Evolutionary conservation across 1,140 invertebrate species (phyloP).

Genomic region (Drosophila ercepeae): DNA sequence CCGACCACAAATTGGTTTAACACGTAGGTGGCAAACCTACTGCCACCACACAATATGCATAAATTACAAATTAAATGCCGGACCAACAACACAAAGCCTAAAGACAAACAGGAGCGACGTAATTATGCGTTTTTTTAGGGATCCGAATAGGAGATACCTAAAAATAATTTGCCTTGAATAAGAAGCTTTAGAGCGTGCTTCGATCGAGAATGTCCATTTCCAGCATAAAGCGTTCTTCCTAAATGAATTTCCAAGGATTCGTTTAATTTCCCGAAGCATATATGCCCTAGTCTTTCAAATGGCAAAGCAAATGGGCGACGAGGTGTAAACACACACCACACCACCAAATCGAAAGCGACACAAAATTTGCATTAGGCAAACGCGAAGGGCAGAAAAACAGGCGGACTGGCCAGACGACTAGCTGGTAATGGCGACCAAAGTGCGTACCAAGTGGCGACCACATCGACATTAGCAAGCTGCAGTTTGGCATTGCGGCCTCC

Average conservation of each 20-base stretch:
- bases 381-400: conserved; percentile 2
- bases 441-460: conserved; percentile 30
- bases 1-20: conserved; percentile 54
- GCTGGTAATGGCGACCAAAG: conserved; percentile 33
- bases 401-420: conserved; percentile 1
- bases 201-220: background rate
- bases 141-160: conserved; percentile 16
- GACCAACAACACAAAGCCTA: conserved; percentile 20
- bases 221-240: too few species aligned
- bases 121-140: background rate
- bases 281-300: background rate
- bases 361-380: conserved; percentile 63
- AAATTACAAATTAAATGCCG: conserved; percentile 62
- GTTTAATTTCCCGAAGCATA: background rate
- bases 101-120: conserved; percentile 26
- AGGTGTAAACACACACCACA: conserved; percentile 12
- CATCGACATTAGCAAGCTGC: conserved; percentile 39
- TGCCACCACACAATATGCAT: conserved; percentile 40
- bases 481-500: conserved; percentile 21
- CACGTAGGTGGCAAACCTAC: conserved; percentile 43
- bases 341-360: conserved; percentile 33
- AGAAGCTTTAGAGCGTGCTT: background rate
- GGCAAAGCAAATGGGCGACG: conserved; percentile 1
- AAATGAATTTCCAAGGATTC: background rate
- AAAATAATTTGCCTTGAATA: background rate